Evolutionary conservation across 2,888 invertebrate genomes (phyloP).

Genomic region (Andrena marginata): DNA sequence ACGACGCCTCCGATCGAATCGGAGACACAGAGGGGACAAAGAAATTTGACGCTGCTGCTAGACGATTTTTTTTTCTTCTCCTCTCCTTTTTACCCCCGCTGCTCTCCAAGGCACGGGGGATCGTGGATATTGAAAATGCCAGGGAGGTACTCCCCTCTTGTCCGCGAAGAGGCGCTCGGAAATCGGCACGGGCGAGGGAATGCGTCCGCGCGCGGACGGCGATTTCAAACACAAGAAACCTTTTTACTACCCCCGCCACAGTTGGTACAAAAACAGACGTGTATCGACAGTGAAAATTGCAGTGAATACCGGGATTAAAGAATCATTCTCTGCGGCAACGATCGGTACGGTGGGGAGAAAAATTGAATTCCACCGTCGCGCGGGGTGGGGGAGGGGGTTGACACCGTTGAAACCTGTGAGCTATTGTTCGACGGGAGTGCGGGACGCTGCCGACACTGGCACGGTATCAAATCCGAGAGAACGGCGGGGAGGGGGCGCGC

Average conservation of each 20-base stretch:
- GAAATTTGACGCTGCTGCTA: constrained; percentile 7
- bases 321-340: constrained; percentile 9
- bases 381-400: background rate
- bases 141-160: constrained; percentile 4
- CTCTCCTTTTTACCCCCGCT: background rate
- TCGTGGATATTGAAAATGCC: constrained; percentile 32
- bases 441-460: constrained; percentile 8
- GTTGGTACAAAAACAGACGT: background rate
- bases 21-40: constrained; percentile 5
- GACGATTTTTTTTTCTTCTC: constrained; percentile 13
- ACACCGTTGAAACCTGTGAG: constrained; percentile 12
- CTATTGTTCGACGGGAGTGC: background rate
- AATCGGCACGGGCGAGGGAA: constrained; percentile 3
- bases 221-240: background rate
- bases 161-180: background rate
- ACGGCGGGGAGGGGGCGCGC: background rate
- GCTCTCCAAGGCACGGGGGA: background rate
- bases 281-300: background rate
- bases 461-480: constrained; percentile 21
- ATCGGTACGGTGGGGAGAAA: constrained; percentile 5
- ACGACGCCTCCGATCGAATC: constrained; percentile 9
- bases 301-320: background rate
- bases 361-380: constrained; percentile 23
- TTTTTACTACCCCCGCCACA: background rate
- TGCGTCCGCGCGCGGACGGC: background rate